Conservation (phyloP, 2,113 vertebrate species). For the Psephotus haematonotus region DNA sequence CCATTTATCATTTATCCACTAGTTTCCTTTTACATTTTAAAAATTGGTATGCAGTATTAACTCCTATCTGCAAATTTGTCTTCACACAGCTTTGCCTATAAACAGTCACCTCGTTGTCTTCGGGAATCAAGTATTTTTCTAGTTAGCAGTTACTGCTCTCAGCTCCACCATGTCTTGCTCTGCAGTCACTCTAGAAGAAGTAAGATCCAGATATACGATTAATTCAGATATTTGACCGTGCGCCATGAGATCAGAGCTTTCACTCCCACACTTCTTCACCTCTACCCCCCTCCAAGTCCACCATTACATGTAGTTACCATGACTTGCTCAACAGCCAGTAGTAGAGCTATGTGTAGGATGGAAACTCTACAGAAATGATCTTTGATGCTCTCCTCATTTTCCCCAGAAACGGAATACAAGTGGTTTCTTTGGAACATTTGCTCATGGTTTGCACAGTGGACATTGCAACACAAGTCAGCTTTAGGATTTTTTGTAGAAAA, state of each 20-base stretch:
- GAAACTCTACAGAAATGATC: neutral
- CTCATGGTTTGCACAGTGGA: neutral
- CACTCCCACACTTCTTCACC: neutral
- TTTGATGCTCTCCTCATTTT: fast-evolving
- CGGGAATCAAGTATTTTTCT: neutral
- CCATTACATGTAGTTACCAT: fast-evolving
- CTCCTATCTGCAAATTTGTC: neutral
- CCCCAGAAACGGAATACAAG: neutral
- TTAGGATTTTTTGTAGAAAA: neutral
- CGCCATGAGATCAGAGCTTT: neutral
- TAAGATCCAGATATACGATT: neutral
- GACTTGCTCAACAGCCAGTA: neutral
- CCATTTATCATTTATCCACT: neutral
- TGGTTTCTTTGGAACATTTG: neutral
- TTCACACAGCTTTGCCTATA: neutral
- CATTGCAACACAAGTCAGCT: neutral
- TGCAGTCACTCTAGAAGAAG: neutral
- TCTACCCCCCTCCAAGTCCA: neutral
- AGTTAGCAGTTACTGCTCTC: neutral
- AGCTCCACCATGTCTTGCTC: neutral
- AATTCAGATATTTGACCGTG: neutral
- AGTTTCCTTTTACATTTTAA: neutral
- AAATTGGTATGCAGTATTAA: neutral
- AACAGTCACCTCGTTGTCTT: neutral
- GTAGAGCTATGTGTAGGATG: fast-evolving